Conservation (phyloP, 1,140 invertebrate species). For the Kradibia gibbosae region DNA sequence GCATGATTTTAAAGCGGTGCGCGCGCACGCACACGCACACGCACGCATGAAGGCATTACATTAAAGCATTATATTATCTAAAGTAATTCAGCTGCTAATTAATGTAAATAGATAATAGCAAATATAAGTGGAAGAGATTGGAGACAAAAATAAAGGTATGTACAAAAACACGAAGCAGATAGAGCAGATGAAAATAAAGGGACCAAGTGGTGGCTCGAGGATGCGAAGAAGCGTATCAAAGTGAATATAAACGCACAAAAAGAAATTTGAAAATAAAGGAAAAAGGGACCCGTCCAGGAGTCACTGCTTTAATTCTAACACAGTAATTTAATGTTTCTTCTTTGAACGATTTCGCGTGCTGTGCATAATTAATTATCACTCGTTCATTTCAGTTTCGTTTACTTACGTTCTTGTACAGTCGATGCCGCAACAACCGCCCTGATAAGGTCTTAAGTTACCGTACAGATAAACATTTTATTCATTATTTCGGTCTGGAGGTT, state of each 20-base stretch:
- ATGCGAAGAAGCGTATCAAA: conserved; percentile 11
- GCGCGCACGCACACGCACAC: too few species aligned
- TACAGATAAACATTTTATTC: conserved; percentile 49
- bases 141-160: conserved; percentile 34
- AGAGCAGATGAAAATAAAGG: background rate
- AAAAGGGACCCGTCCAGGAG: conserved; percentile 47
- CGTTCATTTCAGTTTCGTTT: conserved; percentile 57
- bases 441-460: background rate
- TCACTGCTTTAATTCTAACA: conserved; percentile 53
- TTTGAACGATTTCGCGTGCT: conserved; percentile 54
- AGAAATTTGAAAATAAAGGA: conserved; percentile 41
- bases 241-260: too few species aligned
- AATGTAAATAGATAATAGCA: conserved; percentile 16
- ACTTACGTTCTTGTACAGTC: conserved; percentile 53
- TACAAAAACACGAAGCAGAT: conserved; percentile 1
- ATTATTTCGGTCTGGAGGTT: conserved; percentile 31
- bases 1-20: too few species aligned
- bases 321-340: conserved; percentile 58
- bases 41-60: too few species aligned
- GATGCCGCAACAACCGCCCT: conserved; percentile 20
- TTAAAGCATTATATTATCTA: conserved; percentile 14
- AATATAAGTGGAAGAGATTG: background rate
- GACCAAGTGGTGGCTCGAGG: background rate
- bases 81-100: conserved; percentile 38
- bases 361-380: conserved; percentile 53